Evolutionary conservation across 2,888 invertebrate genomes (phyloP).

Genomic region (Pollenia amentaria): DNA sequence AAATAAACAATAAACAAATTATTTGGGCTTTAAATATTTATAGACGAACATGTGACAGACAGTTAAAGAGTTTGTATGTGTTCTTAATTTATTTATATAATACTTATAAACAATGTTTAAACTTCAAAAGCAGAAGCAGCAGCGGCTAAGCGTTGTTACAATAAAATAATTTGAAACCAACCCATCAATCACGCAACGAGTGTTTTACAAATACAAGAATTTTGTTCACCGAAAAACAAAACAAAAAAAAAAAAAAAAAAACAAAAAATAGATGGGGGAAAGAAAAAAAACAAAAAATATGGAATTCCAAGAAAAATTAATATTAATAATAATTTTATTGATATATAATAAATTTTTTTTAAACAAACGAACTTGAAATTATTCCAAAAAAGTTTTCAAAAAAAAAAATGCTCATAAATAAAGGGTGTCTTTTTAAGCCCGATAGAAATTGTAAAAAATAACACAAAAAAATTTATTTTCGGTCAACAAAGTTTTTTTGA

Average conservation of each 20-base stretch:
- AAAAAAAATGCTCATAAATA: no score
- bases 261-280: background rate
- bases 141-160: background rate
- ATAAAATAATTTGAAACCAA: background rate
- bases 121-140: background rate
- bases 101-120: constrained; percentile 32
- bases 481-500: no score
- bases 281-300: background rate
- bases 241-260: constrained; percentile 3
- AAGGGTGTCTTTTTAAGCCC: no score
- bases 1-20: constrained; percentile 37
- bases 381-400: no score
- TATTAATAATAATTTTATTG: no score
- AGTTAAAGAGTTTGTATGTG: background rate
- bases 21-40: constrained; percentile 44
- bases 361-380: no score
- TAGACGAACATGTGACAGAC: constrained; percentile 17
- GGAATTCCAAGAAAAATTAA: no score
- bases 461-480: no score
- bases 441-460: no score
- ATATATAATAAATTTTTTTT: no score
- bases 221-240: background rate
- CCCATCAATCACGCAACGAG: constrained; percentile 72
- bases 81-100: constrained; percentile 14
- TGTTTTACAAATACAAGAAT: constrained; percentile 63